phyloP scores from a whole-genome alignment of 2,797 vertebrate genomes.

The Schizopygopsis pylzovi region DNA sequence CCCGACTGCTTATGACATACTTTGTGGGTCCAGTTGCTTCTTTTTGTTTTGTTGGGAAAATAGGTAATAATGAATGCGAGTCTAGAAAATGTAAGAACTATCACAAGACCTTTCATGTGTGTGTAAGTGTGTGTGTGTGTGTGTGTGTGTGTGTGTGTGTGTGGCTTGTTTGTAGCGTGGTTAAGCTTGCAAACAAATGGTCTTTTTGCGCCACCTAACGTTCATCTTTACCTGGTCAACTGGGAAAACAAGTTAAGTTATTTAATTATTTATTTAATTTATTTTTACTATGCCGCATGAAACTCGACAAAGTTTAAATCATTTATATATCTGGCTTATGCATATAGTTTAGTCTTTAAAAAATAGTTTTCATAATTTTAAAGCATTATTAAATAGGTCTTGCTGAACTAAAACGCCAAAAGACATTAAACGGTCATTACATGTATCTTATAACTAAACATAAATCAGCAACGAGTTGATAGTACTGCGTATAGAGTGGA shows the following conservation, averaged over 20 bases:
- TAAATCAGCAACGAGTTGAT: neutral
- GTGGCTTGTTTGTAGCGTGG: no score
- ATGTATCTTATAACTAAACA: neutral
- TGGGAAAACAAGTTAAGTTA: neutral
- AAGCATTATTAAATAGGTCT: neutral
- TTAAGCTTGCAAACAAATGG: neutral
- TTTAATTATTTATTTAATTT: no score
- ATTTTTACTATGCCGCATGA: no score
- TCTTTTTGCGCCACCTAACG: conserved; percentile 48
- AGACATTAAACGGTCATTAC: neutral
- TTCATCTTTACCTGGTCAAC: neutral
- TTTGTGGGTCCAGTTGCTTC: neutral
- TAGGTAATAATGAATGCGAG: neutral
- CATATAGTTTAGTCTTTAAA: neutral
- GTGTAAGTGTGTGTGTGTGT: no score
- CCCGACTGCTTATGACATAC: neutral
- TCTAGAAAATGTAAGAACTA: neutral
- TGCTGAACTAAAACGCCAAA: neutral
- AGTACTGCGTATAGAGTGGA: no score
- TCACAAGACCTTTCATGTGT: no score
- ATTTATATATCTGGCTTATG: neutral
- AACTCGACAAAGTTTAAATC: neutral
- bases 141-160: no score
- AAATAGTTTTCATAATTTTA: neutral
- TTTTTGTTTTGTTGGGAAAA: neutral